These are phyloP conservation scores for Tigriopus californicus DNA, from an alignment of 2,888 invertebrate species.

Conservation along the genomic window DNA sequence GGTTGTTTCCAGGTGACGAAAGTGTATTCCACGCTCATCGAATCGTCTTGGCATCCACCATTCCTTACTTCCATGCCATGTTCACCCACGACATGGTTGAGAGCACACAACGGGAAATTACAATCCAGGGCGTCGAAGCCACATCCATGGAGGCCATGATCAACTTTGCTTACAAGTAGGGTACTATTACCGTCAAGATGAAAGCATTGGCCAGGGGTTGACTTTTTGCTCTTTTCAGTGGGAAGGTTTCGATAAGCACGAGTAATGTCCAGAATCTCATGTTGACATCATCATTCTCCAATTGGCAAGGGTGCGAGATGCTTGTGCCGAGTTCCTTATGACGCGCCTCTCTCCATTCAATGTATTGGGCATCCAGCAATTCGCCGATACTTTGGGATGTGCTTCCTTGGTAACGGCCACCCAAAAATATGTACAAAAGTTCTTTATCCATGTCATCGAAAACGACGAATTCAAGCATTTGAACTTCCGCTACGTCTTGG, in stretches of 20 bases:
- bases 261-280: slow-evolving; percentile 64
- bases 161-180: slow-evolving; percentile 50
- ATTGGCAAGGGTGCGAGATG: slow-evolving; percentile 54
- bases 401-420: slow-evolving; percentile 46
- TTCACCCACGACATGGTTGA: slow-evolving; percentile 74
- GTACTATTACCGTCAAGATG: neutral
- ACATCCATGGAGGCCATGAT: slow-evolving; percentile 54
- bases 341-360: slow-evolving; percentile 53
- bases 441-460: slow-evolving; percentile 53
- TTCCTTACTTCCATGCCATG: slow-evolving; percentile 79
- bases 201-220: neutral
- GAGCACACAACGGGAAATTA: slow-evolving; percentile 47
- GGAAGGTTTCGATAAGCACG: slow-evolving; percentile 50
- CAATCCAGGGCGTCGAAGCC: neutral
- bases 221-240: neutral
- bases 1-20: slow-evolving; percentile 42
- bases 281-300: slow-evolving; percentile 68
- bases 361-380: slow-evolving; percentile 55
- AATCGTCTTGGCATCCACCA: slow-evolving; percentile 60
- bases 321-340: slow-evolving; percentile 57
- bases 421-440: slow-evolving; percentile 56
- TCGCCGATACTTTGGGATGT: slow-evolving; percentile 59
- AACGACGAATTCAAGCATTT: slow-evolving; percentile 54
- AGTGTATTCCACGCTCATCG: slow-evolving; percentile 59
- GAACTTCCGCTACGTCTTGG: slow-evolving; percentile 40